Base-by-base conservation (phyloP, 1,140 invertebrate species). In the Drosophila pandora region DNA sequence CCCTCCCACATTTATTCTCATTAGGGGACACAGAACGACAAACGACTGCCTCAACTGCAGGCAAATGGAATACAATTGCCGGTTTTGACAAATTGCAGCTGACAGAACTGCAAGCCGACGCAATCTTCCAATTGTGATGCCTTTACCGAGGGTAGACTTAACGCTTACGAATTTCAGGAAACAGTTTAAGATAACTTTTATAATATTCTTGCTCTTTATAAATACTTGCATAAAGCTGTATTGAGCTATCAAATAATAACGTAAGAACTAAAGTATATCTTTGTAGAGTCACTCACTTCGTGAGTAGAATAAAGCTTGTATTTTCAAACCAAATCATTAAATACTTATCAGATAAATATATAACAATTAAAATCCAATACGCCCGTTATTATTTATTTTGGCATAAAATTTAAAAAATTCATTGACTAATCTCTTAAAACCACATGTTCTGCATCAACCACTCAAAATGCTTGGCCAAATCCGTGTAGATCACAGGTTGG, bases 401-500 rank as follows among this genome's bases (percentile, higher is more conserved):
- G 56, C 79, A 83, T 65, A 59, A 39, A 59, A 56, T 76, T 63
- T 17, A 2, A 37, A 49, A 30, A 8, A 9, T 41, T 47, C 54
- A 39, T 28, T 25, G 9, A 23, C 12, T 41, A 32, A 55, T 67
- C 32, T 41, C 30, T 55, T 37, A 81, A 13, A 71, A 43, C 71
- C 76, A 79, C 17, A 85, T 69, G 22, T 67, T 67, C 32, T 48
- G 12, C 1, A 69, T 62, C 32, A 91, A 50, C 91, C 91, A 92
- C 7, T 48, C 67, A 12, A 76, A 65, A 54, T 90, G 90, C 63
- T 76, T 76, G 12, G 82, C 81, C 32, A 87, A 60, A 81, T 92
- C 91, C 2, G 78, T 79, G 25, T 91, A 91, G 23, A 92, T 81
- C 10, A 91, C 80, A 17, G 90, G 91, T 58, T 91, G 59, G n/a